phyloP scores from a whole-genome alignment of 2,113 vertebrate species.

The Pteronura brasiliensis region DNA sequence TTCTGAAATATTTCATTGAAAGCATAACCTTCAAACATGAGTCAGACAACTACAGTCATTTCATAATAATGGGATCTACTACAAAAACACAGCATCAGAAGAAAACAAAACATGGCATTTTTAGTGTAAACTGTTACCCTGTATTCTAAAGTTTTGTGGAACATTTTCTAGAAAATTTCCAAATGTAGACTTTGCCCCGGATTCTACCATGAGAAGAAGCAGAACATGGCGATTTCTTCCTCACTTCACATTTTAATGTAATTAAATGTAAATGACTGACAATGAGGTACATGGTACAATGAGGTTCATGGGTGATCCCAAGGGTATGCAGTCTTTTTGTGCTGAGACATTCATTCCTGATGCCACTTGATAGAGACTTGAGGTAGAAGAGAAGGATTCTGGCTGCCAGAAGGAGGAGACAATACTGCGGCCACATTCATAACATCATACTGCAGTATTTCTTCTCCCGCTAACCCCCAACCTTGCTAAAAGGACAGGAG shows the following conservation, averaged over 20 bases:
- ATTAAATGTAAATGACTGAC: background rate
- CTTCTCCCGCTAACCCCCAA: background rate
- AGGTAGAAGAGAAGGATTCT: background rate
- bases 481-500: background rate
- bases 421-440: background rate
- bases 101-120: background rate
- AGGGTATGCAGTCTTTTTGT: background rate
- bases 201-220: background rate
- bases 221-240: background rate
- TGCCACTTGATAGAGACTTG: background rate
- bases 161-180: background rate
- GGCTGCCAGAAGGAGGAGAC: background rate
- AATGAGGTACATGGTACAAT: background rate
- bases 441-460: background rate
- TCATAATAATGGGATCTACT: background rate
- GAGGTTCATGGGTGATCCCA: background rate
- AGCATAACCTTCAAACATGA: background rate
- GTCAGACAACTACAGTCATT: background rate
- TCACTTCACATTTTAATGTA: background rate
- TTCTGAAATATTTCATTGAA: slow-evolving; percentile 13
- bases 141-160: background rate
- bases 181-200: background rate
- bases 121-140: background rate
- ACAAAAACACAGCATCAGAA: background rate
- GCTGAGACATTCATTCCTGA: background rate